Base-by-base conservation (phyloP, 2,888 invertebrate genomes). In the Parnassius orleans region DNA sequence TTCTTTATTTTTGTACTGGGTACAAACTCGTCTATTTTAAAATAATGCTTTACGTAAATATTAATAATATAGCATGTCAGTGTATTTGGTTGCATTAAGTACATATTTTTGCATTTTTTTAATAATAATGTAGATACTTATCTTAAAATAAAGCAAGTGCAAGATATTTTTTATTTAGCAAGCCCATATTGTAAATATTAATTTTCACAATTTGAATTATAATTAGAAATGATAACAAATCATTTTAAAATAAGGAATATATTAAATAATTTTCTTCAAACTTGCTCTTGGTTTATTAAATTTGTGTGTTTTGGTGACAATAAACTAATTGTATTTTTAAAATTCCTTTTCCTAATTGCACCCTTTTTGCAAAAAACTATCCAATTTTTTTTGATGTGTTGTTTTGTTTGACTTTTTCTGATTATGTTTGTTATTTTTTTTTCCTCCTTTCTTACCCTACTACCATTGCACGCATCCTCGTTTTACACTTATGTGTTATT, bases 401-500 rank as follows among this genome's bases (percentile, higher is more conserved):
- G 81, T 85, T 87, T 76, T 86, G 85, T 90, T 86, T 90, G 84
- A 88, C 78, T 82, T 90, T 86, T 84, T 90, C 89, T 90, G 85
- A 89, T 92, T 84, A 89, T 88, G 85, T 89, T 89, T 90, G 87
- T 90, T 91, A 84, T 91, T 90, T 90, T 90, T 80, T 85, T 87
- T 83, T 19, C 19, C 82, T 77, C 62, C 55, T 84, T 81, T 78
- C 81, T 81, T 81, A 83, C 86, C 86, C 84, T 80, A 87, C 84
- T 79, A 83, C 89, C 88, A 80, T 73, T 89, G 91, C 91, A 91
- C 91, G 91, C 76, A 69, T 86, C 87, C 89, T 75, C 47, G 62
- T 80, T 84, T 81, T 80, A 78, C 84, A 88, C 89, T 79, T 79
- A 85, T 88, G 89, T 90, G 86, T 80, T 83, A 86, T 84, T 83